Percentiles rank a stretch among this genome's conserved stretches.
Evolutionary conservation across 2,888 invertebrate genomes (phyloP).

Genomic region (Trichopria drosophilae): DNA sequence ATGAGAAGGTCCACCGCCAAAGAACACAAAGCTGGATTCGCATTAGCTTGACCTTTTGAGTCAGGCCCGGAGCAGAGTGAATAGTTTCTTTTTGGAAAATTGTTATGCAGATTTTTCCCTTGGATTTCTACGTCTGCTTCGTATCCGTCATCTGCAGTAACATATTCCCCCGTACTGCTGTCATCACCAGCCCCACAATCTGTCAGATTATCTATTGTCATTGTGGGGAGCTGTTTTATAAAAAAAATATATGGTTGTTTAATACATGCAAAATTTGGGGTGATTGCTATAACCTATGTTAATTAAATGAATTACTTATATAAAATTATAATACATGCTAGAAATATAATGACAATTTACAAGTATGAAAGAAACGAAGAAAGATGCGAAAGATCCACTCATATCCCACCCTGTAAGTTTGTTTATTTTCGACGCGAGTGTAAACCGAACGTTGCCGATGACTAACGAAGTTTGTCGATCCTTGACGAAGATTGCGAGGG

Average conservation of each 20-base stretch:
- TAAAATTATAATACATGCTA: too few species aligned
- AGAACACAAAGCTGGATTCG: constrained; percentile 65
- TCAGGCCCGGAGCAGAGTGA: constrained; percentile 49
- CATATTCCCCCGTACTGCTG: constrained; percentile 55
- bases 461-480: too few species aligned
- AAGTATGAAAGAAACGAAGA: too few species aligned
- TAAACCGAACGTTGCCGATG: too few species aligned
- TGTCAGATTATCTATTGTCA: constrained; percentile 48
- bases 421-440: too few species aligned
- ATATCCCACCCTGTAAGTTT: too few species aligned
- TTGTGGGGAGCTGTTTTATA: constrained; percentile 47
- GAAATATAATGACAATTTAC: too few species aligned
- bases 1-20: constrained; percentile 65
- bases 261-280: constrained; percentile 6
- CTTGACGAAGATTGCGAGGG: too few species aligned
- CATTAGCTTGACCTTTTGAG: constrained; percentile 57
- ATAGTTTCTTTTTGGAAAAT: constrained; percentile 34
- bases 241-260: constrained; percentile 9
- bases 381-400: too few species aligned
- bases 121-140: constrained; percentile 68
- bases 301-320: too few species aligned
- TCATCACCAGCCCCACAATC: constrained; percentile 46
- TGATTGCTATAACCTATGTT: background rate
- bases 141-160: constrained; percentile 66
- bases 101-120: constrained; percentile 44